These are phyloP conservation scores for Tanytarsus gracilentus DNA, from an alignment of 2,888 invertebrate genomes.

Conservation along the genomic window DNA sequence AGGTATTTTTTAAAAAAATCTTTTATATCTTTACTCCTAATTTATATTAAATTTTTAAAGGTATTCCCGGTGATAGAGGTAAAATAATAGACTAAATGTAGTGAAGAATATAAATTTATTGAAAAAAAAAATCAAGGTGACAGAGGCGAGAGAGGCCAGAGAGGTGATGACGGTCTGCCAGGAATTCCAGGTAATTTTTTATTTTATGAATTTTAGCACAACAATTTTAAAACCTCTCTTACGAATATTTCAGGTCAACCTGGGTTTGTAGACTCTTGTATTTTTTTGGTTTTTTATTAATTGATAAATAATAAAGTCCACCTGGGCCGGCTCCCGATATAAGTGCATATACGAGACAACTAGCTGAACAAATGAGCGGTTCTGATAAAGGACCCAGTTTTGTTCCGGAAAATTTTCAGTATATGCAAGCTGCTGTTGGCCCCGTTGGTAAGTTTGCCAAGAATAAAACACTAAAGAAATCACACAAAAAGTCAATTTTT, in stretches of 20 bases:
- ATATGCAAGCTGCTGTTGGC: slow-evolving; percentile 71
- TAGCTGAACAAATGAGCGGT: slow-evolving; percentile 59
- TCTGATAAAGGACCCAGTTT: slow-evolving; percentile 63
- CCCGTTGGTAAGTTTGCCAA: slow-evolving; percentile 50
- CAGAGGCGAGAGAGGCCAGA: slow-evolving; percentile 32
- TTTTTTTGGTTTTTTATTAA: neutral
- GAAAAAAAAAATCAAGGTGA: slow-evolving; percentile 31
- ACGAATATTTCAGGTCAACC: neutral
- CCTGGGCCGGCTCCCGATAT: slow-evolving; percentile 49
- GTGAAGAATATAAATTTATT: no score
- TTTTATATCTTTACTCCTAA: no score
- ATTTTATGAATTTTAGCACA: neutral
- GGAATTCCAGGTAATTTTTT: neutral
- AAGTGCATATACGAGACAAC: slow-evolving; percentile 57
- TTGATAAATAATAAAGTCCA: slow-evolving; percentile 46
- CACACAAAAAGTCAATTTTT: slow-evolving; percentile 5
- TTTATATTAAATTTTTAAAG: no score
- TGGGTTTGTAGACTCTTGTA: neutral
- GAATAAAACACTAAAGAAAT: neutral
- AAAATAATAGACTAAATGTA: no score
- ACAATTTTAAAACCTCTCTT: neutral
- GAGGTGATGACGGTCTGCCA: neutral
- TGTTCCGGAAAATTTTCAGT: slow-evolving; percentile 60
- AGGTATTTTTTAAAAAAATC: neutral
- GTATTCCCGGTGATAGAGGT: slow-evolving; percentile 28